Evolutionary conservation across 1,140 invertebrate species (phyloP).

Genomic region (Zaprionus ornatus): DNA sequence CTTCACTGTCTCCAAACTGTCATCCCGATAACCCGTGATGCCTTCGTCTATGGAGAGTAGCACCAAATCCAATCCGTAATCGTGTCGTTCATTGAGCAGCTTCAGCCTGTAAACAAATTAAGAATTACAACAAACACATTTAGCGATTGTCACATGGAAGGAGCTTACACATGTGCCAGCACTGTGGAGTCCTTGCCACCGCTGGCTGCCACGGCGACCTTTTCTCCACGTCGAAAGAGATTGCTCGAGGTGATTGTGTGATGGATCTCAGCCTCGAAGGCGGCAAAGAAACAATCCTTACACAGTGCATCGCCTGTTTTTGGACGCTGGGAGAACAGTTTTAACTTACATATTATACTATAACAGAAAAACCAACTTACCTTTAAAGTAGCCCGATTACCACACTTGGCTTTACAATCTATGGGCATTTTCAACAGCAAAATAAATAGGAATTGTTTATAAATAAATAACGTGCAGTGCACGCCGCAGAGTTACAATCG

Average conservation of each 20-base stretch:
- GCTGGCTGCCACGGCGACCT: constrained; percentile 97
- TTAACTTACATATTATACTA: too few species aligned
- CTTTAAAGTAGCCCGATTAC: constrained; percentile 89
- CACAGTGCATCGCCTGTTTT: constrained; percentile 96
- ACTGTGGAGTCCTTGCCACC: constrained; percentile 99
- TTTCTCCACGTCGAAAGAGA: constrained; percentile 93
- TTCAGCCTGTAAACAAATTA: constrained; percentile 86
- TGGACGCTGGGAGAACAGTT: constrained; percentile 87
- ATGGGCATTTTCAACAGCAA: constrained; percentile 85
- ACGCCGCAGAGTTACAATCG: too few species aligned
- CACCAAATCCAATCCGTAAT: constrained; percentile 96
- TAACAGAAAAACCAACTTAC: too few species aligned
- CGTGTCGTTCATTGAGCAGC: constrained; percentile 94
- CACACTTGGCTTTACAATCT: constrained; percentile 88
- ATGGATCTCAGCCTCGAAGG: constrained; percentile 98
- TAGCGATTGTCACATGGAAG: background rate
- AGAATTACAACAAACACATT: background rate
- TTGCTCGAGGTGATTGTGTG: constrained; percentile 94
- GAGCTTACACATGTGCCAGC: constrained; percentile 90
- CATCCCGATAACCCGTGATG: constrained; percentile 98
- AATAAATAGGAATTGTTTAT: constrained; percentile 23
- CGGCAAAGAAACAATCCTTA: constrained; percentile 97
- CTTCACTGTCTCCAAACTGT: constrained; percentile 98
- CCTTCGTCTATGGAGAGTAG: constrained; percentile 99
- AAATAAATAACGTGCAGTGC: constrained; percentile 31